phyloP scores from a whole-genome alignment of 1,140 invertebrate genomes.

The Diprion similis region DNA sequence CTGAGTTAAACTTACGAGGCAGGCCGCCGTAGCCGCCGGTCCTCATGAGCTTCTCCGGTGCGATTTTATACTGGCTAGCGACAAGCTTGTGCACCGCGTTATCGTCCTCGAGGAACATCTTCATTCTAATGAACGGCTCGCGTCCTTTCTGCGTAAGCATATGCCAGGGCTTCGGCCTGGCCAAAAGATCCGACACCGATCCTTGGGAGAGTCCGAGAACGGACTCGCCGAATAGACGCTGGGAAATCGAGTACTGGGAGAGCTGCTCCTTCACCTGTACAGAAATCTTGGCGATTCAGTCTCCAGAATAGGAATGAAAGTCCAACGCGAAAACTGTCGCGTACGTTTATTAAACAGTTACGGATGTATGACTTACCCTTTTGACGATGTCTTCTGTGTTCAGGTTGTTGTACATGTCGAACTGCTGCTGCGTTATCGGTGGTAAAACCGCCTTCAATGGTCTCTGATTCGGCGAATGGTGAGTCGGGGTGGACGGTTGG shows the following conservation, averaged over 20 bases:
- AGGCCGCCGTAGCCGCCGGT: constrained; percentile 90
- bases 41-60: constrained; percentile 94
- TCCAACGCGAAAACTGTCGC: constrained; percentile 2
- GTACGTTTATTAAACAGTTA: constrained; percentile 21
- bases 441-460: constrained; percentile 95
- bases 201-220: constrained; percentile 96
- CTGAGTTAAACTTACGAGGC: constrained; percentile 73
- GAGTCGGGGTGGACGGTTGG: constrained; percentile 84
- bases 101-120: constrained; percentile 97
- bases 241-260: constrained; percentile 98
- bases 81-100: constrained; percentile 96
- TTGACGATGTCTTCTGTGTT: constrained; percentile 99
- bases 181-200: constrained; percentile 93
- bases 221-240: constrained; percentile 96
- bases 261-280: constrained; percentile 92
- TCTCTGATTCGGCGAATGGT: constrained; percentile 80
- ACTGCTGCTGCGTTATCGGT: constrained; percentile 98
- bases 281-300: constrained; percentile 7
- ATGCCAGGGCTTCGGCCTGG: constrained; percentile 95
- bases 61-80: constrained; percentile 97
- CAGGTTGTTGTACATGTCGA: constrained; percentile 97
- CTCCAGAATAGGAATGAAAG: neutral
- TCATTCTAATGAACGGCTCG: constrained; percentile 97
- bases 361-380: constrained; percentile 67
- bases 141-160: constrained; percentile 97